Evolutionary conservation across 2,888 invertebrate genomes (phyloP).

Genomic region (Acanthococcus lagerstroemiae): DNA sequence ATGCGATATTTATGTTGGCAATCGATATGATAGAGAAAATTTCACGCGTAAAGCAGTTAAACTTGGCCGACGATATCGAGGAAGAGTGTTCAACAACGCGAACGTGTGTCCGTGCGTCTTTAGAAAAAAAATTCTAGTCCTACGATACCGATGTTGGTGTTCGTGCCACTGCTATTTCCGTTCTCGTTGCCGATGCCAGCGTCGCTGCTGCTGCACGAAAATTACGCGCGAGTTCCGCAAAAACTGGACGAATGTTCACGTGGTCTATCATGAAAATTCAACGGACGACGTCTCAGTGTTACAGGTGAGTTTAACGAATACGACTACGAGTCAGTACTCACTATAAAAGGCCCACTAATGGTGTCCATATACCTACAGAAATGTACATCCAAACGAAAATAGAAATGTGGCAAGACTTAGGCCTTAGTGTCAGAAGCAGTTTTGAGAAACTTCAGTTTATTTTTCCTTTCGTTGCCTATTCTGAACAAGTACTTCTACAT

Average conservation of each 20-base stretch:
- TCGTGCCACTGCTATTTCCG: too few relatives aligned
- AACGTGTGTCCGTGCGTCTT: background rate
- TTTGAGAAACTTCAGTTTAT: background rate
- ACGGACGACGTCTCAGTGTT: too few relatives aligned
- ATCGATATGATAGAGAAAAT: slow-evolving; percentile 13
- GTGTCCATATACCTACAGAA: background rate
- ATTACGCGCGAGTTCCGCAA: too few relatives aligned
- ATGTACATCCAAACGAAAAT: background rate
- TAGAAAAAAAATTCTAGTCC: too few relatives aligned
- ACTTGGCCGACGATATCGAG: slow-evolving; percentile 1
- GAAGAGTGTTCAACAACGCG: background rate
- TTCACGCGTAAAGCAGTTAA: slow-evolving; percentile 21
- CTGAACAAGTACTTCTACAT: background rate
- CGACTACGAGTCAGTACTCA: background rate
- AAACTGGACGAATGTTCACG: too few relatives aligned
- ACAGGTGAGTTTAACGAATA: too few relatives aligned
- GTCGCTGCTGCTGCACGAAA: too few relatives aligned
- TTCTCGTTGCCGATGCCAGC: too few relatives aligned
- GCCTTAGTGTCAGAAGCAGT: background rate
- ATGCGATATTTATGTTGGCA: too few relatives aligned
- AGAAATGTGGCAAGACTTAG: background rate
- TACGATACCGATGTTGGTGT: too few relatives aligned
- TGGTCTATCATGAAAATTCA: too few relatives aligned
- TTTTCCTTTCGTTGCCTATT: background rate
- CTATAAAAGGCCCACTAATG: background rate